Base-by-base conservation (phyloP, 2,113 vertebrate genomes). In the Tupaia chinensis region DNA sequence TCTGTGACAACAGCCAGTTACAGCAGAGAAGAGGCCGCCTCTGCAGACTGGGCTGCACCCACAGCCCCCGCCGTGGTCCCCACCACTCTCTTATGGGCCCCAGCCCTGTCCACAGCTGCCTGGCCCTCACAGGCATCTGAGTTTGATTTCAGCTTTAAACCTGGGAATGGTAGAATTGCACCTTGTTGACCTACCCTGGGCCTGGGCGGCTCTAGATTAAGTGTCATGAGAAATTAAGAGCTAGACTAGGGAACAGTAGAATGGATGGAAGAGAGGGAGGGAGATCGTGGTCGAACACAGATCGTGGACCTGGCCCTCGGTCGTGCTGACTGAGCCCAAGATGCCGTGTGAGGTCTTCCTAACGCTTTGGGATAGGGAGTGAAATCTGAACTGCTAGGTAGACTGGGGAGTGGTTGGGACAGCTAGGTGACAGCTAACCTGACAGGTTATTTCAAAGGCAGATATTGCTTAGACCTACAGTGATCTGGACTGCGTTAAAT, bases 401-500 rank as follows among this genome's bases (percentile, higher is more conserved):
- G 25, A 68, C 23, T 19, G 53, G 79, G 14, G 17, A 86, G 17
- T 15, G 56, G 22, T 1, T 88, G 53, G 60, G 77, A 89, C 58
- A 34, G 34, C 1, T 32, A 15, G 7, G 22, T 65, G 60, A 70
- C 32, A 60, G 0, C 13, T 1, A 0, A 74, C 72, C 53, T 53
- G 73, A 73, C 20, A n/a, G 19, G 65, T 94, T 23, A 27, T 83
- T 89, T 89, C 89, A 54, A 44, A 94, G 80, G 60, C 56, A 25
- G 54, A n/a, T 70, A 14, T 79, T 90, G 54, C 72, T 79, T 90
- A 61, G 16, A 27, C 74, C 94, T 73, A 73, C 68, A 93, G 11
- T 92, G 91, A 96, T 85, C 81, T 83, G 94, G 79, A 70, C 89
- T 96, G 61, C 90, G 63, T 87, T 83, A 12, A n/a, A 93, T 98